phyloP scores from a whole-genome alignment of 2,113 vertebrate genomes.

The Pituophis catenifer region DNA sequence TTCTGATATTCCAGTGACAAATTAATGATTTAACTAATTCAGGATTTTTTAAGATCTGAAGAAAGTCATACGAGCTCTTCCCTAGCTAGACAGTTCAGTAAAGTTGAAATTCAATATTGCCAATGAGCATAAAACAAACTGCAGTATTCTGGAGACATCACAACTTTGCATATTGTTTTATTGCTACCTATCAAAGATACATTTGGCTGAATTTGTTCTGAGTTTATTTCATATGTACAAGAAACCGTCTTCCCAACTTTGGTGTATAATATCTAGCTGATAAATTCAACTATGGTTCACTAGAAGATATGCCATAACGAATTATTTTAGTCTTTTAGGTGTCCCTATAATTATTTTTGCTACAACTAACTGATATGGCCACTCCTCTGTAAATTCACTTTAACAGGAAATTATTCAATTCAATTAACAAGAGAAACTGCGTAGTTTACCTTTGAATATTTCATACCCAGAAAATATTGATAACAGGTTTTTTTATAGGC shows the following conservation, averaged over 20 bases:
- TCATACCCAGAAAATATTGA: slow-evolving; percentile 33
- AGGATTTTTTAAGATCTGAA: background rate
- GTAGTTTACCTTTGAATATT: slow-evolving; percentile 44
- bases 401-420: background rate
- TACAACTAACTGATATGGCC: background rate
- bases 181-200: slow-evolving; percentile 32
- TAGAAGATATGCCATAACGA: background rate
- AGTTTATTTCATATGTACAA: background rate
- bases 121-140: slow-evolving; percentile 24
- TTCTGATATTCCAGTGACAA: background rate
- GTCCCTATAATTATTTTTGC: background rate
- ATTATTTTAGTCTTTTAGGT: background rate
- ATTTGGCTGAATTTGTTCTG: background rate
- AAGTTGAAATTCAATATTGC: slow-evolving; percentile 31
- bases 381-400: background rate
- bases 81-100: background rate
- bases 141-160: background rate
- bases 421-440: slow-evolving; percentile 34
- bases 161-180: background rate
- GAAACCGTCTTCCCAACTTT: background rate
- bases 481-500: slow-evolving; percentile 23
- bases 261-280: background rate
- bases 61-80: background rate
- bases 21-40: slow-evolving; percentile 6
- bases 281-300: background rate